These are phyloP conservation scores for Petaurus breviceps DNA, from an alignment of 2,113 vertebrate genomes.

Conservation along the genomic window DNA sequence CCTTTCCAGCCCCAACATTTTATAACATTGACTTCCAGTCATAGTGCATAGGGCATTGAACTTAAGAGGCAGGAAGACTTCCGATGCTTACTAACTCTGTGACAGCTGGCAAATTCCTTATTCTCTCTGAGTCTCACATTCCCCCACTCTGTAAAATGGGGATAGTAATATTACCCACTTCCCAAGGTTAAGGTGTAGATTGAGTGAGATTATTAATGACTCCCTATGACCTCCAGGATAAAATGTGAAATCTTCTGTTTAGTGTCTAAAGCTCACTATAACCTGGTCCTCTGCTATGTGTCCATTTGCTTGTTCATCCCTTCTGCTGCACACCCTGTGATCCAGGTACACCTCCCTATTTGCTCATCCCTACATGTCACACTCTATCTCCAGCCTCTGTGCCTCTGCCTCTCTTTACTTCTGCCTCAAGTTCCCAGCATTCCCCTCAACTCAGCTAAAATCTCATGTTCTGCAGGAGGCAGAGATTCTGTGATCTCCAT, in stretches of 20 bases:
- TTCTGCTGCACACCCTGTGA: background rate
- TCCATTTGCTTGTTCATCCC: background rate
- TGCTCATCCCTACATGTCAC: background rate
- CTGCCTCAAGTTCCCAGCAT: background rate
- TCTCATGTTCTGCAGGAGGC: background rate
- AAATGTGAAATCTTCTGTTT: background rate
- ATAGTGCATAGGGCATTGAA: background rate
- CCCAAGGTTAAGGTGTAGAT: background rate
- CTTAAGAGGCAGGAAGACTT: background rate
- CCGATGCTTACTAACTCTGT: background rate
- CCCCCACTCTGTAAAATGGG: background rate
- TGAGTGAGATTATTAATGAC: background rate
- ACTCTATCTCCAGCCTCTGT: background rate
- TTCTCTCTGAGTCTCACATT: background rate
- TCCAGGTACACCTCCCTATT: background rate
- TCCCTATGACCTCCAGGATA: background rate
- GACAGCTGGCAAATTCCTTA: background rate
- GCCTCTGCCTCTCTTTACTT: background rate
- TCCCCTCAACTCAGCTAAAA: background rate
- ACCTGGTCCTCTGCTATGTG: background rate
- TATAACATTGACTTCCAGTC: background rate
- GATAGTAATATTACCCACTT: background rate
- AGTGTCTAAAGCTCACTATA: background rate
- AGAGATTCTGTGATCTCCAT: background rate
- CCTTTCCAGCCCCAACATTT: background rate